These are phyloP conservation scores for Pocillopora grandis DNA, from an alignment of 92 coral and sea anemone species.

Conservation along the genomic window DNA sequence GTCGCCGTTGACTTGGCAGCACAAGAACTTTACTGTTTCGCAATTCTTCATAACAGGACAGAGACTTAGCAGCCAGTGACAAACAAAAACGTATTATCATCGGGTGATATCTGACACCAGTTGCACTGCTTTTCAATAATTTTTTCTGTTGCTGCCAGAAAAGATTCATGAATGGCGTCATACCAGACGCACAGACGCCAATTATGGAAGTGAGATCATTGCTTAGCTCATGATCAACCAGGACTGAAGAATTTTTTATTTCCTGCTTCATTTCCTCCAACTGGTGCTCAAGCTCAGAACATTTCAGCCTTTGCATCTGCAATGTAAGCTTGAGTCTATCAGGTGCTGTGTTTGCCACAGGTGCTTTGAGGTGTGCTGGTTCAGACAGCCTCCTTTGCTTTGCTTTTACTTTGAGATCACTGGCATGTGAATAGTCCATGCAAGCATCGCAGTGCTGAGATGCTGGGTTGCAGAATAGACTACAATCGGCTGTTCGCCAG, in stretches of 20 bases:
- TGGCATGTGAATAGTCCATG: too few species aligned
- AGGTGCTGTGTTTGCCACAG: constrained; percentile 29
- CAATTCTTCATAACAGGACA: constrained; percentile 46
- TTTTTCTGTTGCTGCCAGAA: too few species aligned
- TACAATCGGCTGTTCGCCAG: too few species aligned
- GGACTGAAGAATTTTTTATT: constrained; percentile 14
- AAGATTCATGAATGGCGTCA: too few species aligned
- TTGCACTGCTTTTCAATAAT: too few species aligned
- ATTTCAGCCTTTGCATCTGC: constrained; percentile 37
- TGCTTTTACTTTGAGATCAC: too few species aligned
- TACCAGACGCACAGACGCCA: too few species aligned
- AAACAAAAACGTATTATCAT: too few species aligned
- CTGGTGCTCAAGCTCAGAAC: constrained; percentile 43
- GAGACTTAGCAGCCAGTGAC: constrained; percentile 42
- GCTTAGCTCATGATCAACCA: constrained; percentile 32
- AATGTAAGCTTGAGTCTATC: constrained; percentile 35
- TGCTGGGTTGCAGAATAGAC: too few species aligned
- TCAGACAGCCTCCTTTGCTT: constrained; percentile 31
- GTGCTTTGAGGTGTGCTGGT: constrained; percentile 37
- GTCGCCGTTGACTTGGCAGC: constrained; percentile 37
- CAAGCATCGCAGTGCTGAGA: too few species aligned
- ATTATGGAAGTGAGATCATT: constrained; percentile 5
- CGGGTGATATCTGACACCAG: too few species aligned
- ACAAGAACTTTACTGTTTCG: constrained; percentile 22
- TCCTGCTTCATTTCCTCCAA: constrained; percentile 28